Conservation (phyloP, 2,797 vertebrate species). For the Sandelia bainsii region DNA sequence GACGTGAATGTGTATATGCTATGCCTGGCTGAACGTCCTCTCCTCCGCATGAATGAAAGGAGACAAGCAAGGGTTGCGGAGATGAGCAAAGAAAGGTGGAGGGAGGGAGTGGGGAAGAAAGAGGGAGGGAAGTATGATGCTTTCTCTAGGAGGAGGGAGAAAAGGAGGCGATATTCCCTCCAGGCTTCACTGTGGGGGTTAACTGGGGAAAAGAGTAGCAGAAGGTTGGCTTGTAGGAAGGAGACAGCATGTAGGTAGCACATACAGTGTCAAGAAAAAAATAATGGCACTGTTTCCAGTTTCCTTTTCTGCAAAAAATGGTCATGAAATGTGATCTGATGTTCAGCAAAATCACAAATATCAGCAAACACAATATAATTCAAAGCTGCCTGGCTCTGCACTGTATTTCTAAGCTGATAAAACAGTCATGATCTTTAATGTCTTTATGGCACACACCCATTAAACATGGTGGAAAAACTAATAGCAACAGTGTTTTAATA, state of each 20-base stretch:
- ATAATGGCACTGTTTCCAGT: too few species aligned
- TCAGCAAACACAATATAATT: too few species aligned
- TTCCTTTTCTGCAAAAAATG: too few species aligned
- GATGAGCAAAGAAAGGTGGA: slow-evolving; percentile 41
- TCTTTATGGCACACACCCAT: too few species aligned
- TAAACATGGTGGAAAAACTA: too few species aligned
- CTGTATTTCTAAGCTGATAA: too few species aligned
- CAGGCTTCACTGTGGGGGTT: slow-evolving; percentile 59
- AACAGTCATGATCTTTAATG: too few species aligned
- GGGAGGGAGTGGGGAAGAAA: slow-evolving; percentile 3
- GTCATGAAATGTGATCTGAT: too few species aligned
- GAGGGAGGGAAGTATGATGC: slow-evolving; percentile 58
- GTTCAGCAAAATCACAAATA: too few species aligned
- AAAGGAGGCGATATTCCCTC: slow-evolving; percentile 52
- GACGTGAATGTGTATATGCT: slow-evolving; percentile 74
- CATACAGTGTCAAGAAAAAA: not conserved
- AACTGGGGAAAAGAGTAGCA: slow-evolving; percentile 52
- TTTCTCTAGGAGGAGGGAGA: slow-evolving; percentile 51
- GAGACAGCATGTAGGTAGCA: slow-evolving; percentile 9
- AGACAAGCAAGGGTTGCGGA: slow-evolving; percentile 61
- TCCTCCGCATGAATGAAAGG: slow-evolving; percentile 77
- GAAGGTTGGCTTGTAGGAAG: slow-evolving; percentile 38
- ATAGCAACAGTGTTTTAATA: too few species aligned
- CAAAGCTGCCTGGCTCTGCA: too few species aligned
- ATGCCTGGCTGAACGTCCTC: slow-evolving; percentile 71